Evolutionary conservation across 1,140 invertebrate genomes (phyloP).

Genomic region (Chlorops oryzae): DNA sequence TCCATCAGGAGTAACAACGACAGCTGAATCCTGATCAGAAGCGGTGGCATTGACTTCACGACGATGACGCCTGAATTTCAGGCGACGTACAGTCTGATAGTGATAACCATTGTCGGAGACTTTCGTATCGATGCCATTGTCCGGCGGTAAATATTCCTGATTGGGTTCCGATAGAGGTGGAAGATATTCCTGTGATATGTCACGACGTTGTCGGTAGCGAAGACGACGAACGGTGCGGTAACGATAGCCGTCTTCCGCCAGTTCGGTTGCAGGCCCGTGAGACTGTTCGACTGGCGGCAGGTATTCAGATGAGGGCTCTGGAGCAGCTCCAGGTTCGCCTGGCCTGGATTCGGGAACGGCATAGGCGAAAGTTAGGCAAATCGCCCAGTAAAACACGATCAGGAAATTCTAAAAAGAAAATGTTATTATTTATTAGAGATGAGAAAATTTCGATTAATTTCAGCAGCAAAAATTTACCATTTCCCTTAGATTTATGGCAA

Average conservation of each 20-base stretch:
- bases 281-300: conserved; percentile 28
- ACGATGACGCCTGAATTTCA: conserved; percentile 37
- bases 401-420: too few species aligned
- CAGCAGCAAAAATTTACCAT: too few species aligned
- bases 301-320: too few species aligned
- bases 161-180: conserved; percentile 24
- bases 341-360: too few species aligned
- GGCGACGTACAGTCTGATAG: conserved; percentile 38
- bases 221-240: conserved; percentile 30
- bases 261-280: conserved; percentile 24
- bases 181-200: conserved; percentile 33
- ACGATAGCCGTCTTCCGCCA: conserved; percentile 34
- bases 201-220: conserved; percentile 36
- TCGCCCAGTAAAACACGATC: too few species aligned
- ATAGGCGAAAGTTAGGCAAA: too few species aligned
- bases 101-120: conserved; percentile 36
- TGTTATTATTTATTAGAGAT: too few species aligned
- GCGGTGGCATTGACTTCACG: conserved; percentile 25
- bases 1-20: conserved; percentile 13
- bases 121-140: conserved; percentile 34
- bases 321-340: too few species aligned
- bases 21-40: too few species aligned
- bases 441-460: too few species aligned
- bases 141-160: conserved; percentile 36
- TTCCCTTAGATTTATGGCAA: too few species aligned